phyloP scores from a whole-genome alignment of 2,797 vertebrate genomes.

The Muscicapa comitata region DNA sequence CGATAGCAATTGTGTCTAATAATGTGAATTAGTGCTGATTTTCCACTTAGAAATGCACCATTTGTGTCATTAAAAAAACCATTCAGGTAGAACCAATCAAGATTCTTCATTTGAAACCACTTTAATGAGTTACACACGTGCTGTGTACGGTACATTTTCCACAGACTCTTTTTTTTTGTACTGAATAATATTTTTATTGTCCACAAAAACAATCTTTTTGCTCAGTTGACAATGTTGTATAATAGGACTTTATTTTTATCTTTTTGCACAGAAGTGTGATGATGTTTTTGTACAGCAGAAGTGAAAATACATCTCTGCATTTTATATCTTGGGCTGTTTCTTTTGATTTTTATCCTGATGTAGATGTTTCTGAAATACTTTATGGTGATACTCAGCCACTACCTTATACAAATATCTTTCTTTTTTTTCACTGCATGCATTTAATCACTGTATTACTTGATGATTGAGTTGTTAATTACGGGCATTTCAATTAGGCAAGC shows the following conservation, averaged over 20 bases:
- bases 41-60: constrained; percentile 60
- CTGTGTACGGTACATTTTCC: constrained; percentile 55
- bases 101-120: constrained; percentile 87
- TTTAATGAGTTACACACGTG: constrained; percentile 72
- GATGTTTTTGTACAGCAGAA: constrained; percentile 80
- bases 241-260: constrained; percentile 74
- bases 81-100: constrained; percentile 69
- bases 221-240: constrained; percentile 70
- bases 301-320: constrained; percentile 80
- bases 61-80: constrained; percentile 63
- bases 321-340: constrained; percentile 73
- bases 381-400: constrained; percentile 62
- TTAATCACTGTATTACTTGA: constrained; percentile 78
- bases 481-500: constrained; percentile 75
- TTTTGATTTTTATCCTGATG: constrained; percentile 64
- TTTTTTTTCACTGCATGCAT: constrained; percentile 76
- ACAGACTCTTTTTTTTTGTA: constrained; percentile 58
- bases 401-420: constrained; percentile 56
- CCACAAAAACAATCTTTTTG: constrained; percentile 54
- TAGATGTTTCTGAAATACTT: constrained; percentile 69
- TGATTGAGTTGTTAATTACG: constrained; percentile 72
- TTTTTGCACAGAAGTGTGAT: constrained; percentile 79
- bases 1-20: constrained; percentile 36
- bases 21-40: constrained; percentile 70
- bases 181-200: constrained; percentile 70